Evolutionary conservation across 2,797 vertebrate species (phyloP).

Genomic region (Anabas testudineus): DNA sequence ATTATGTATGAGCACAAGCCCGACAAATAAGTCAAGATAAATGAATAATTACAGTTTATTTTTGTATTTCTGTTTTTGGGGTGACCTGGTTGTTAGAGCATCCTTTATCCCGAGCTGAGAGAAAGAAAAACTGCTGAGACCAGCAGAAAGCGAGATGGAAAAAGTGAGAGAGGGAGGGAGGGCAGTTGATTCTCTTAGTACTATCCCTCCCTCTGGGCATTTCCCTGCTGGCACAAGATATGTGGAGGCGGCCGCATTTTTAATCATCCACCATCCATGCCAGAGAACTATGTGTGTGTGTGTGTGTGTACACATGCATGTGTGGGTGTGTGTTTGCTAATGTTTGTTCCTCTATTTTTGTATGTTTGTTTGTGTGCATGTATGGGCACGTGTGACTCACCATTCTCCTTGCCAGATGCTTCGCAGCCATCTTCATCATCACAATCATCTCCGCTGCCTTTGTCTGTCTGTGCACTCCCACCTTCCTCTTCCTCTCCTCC

Average conservation of each 20-base stretch:
- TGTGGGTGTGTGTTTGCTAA: slow-evolving; percentile 46
- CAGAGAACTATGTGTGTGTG: slow-evolving; percentile 27
- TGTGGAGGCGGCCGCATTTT: slow-evolving; percentile 55
- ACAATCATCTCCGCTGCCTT: slow-evolving; percentile 78
- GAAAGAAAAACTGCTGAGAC: slow-evolving; percentile 61
- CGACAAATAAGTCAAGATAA: slow-evolving; percentile 61
- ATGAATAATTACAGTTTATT: slow-evolving; percentile 61
- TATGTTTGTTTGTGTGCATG: not conserved
- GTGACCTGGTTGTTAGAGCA: slow-evolving; percentile 62
- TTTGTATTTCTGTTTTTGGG: slow-evolving; percentile 54
- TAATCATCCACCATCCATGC: slow-evolving; percentile 35
- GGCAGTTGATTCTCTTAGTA: slow-evolving; percentile 47
- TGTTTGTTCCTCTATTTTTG: slow-evolving; percentile 41
- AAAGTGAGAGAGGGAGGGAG: slow-evolving; percentile 24
- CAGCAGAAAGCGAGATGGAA: slow-evolving; percentile 57
- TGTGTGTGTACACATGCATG: not conserved
- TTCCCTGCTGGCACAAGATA: slow-evolving; percentile 60
- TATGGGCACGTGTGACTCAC: slow-evolving; percentile 64
- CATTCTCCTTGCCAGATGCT: slow-evolving; percentile 83
- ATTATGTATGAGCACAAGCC: slow-evolving; percentile 52
- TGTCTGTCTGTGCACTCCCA: slow-evolving; percentile 57
- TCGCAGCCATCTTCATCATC: slow-evolving; percentile 93
- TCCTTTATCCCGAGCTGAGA: slow-evolving; percentile 37
- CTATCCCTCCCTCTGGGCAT: slow-evolving; percentile 64
- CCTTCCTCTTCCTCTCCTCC: slow-evolving; percentile 68